Evolutionary conservation across 35 echinoderm and acorn worm genomes (phyloP), one percentile per base, ranked within the genome.

Genomic region (Apostichopus parvimensis): DNA sequence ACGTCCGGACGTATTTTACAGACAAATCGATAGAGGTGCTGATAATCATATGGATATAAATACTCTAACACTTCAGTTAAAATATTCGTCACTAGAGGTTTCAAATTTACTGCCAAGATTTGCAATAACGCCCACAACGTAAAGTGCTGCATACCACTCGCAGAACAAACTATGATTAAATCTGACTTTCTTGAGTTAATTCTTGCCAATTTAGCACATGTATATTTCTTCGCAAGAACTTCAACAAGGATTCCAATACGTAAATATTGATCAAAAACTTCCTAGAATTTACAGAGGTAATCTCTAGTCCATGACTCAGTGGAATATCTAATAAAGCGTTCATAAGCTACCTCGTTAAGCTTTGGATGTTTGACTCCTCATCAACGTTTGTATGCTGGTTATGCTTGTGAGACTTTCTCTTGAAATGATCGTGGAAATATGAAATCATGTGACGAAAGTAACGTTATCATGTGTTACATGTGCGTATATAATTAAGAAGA

Each of bases 21-120:
- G 1, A 59, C 81, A 84, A 84, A 84, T 18, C 54, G 28, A 84
- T 60, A 84, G 17, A 84, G 7, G 20, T 84, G 20, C 54, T 57
- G 81, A 9, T 84, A 15, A 58, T 84, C 56, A 60, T 5, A 24
- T 15, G 52, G 55, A 58, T 58, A 73, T 73, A 73, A 73, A 21
- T 73, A 11, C 20, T 73, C 70, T 21, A 73, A 73, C 20, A 73
- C 5, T n/a, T 73, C 70, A 73, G 20, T n/a, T 21, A 73, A 25
- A 18, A 73, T 73, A 73, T 73, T 18, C 70, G 6, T n/a, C 70
- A 73, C 20, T 73, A 6, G 13, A 11, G 6, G 1, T 21, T 18
- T 73, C 70, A 11, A 73, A 17, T 18, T 73, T 17, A 73, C 15
- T 73, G 70, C 70, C 20, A 6, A 17, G 14, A 15, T 15, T n/a